Evolutionary conservation across 2,888 invertebrate genomes (phyloP).

Genomic region (Punctoribates punctum): DNA sequence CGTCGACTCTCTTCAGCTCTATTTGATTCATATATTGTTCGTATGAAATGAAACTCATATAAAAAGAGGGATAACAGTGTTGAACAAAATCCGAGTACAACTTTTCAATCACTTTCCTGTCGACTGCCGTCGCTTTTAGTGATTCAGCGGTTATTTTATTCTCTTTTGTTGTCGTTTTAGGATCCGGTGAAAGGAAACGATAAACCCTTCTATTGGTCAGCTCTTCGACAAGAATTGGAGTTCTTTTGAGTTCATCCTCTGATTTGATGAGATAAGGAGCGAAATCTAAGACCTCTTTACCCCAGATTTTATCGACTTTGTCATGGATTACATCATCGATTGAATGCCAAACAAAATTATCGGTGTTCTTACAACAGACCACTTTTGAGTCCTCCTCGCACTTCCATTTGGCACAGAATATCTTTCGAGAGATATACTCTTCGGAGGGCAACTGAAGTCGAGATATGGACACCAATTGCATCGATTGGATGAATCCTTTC

Average conservation of each 20-base stretch:
- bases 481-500: not conserved
- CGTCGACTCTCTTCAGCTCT: not conserved
- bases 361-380: constrained; percentile 26
- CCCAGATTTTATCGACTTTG: not conserved
- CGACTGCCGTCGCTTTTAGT: not conserved
- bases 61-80: constrained; percentile 34
- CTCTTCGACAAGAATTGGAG: not conserved
- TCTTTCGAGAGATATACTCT: constrained; percentile 20
- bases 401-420: constrained; percentile 32
- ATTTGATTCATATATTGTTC: constrained; percentile 4
- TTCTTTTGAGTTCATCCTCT: not conserved
- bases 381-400: not conserved
- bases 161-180: not conserved
- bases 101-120: not conserved
- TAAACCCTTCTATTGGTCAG: not conserved
- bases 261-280: not conserved
- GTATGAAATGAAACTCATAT: constrained; percentile 34
- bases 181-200: not conserved
- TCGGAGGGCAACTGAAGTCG: constrained; percentile 30
- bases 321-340: not conserved
- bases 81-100: constrained; percentile 35
- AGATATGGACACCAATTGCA: not conserved
- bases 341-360: constrained; percentile 10
- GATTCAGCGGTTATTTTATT: not conserved
- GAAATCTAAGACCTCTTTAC: not conserved